Evolutionary conservation across 2,888 invertebrate species (phyloP), one percentile per base, ranked within the genome.

Genomic region (Synergus japonicus): DNA sequence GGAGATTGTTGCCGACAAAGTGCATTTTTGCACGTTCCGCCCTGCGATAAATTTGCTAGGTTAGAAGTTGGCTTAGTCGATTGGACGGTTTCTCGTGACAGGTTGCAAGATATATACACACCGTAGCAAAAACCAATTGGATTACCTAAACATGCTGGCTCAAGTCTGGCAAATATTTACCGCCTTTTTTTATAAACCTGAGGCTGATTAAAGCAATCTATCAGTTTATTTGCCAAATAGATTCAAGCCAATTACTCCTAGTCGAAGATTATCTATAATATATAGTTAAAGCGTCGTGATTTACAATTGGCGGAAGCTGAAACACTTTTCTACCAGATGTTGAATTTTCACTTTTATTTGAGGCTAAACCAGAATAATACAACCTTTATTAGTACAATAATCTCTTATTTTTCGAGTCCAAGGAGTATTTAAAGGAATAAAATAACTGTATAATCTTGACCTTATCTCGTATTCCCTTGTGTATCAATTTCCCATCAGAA

Each of bases 1-100:
- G 49, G 54, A 73, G 73, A 73, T 37, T 54, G 49, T 37, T 64
- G 85, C 84, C 85, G 86, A 85, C 87, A 86, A 86, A 85, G 87
- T 82, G 83, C 83, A 86, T 87, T 87, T 86, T 85, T 86, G 82
- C 86, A 86, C 86, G 86, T 82, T 81, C 81, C 60, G 78, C 79
- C 82, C 49, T 73, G 79, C 81, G 85, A 86, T 86, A 86, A 86
- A 86, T 87, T 81, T 69, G 79, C 77, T 78, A 54, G 37, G 80
- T 73, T 73, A 73, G 54, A 73, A 73, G 54, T 54, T 29, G 4
- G 73, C 46, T 73, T 54, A 37, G 73, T 73, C 73, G 73, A 73
- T 73, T 54, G 73, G 73, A 37, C 8, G 29, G 69, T 73, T 49
- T 49, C 54, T 73, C 37, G 54, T 73, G 73, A 73, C 73, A 73